Percentiles rank a stretch among this genome's conserved stretches.
Evolutionary conservation across 2,113 vertebrate genomes (phyloP).

Genomic region (Lathamus discolor): DNA sequence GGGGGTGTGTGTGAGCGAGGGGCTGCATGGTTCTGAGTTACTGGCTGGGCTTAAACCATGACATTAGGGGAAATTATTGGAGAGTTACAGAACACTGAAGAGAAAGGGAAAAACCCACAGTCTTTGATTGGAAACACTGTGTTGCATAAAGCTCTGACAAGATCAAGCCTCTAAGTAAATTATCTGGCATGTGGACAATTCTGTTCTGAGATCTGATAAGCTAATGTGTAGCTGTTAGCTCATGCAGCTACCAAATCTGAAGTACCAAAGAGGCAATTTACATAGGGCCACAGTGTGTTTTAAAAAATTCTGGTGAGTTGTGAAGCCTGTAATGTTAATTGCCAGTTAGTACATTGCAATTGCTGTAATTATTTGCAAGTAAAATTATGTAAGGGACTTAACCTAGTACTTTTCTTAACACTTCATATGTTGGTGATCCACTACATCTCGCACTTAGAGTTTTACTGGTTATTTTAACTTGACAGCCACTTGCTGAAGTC

Average conservation of each 20-base stretch:
- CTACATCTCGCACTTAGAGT: constrained; percentile 33
- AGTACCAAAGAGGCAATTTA: constrained; percentile 56
- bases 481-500: constrained; percentile 29
- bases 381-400: constrained; percentile 60
- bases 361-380: constrained; percentile 69
- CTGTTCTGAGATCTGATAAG: constrained; percentile 37
- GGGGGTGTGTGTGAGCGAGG: too few relatives aligned
- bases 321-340: constrained; percentile 67
- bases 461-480: neutral
- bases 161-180: constrained; percentile 6
- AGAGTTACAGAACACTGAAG: neutral
- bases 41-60: too few relatives aligned
- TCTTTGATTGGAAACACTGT: constrained; percentile 37
- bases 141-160: constrained; percentile 54
- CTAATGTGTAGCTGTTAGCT: constrained; percentile 56
- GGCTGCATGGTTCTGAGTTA: too few relatives aligned
- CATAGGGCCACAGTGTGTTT: constrained; percentile 51
- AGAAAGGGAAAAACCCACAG: constrained; percentile 1
- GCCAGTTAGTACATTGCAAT: constrained; percentile 66
- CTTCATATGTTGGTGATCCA: constrained; percentile 29
- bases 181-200: constrained; percentile 61
- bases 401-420: constrained; percentile 35
- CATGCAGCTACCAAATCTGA: constrained; percentile 40
- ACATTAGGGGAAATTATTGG: neutral
- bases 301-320: constrained; percentile 63